Evolutionary conservation across 2,888 invertebrate genomes (phyloP).

Genomic region (Tryphoninae sp.): DNA sequence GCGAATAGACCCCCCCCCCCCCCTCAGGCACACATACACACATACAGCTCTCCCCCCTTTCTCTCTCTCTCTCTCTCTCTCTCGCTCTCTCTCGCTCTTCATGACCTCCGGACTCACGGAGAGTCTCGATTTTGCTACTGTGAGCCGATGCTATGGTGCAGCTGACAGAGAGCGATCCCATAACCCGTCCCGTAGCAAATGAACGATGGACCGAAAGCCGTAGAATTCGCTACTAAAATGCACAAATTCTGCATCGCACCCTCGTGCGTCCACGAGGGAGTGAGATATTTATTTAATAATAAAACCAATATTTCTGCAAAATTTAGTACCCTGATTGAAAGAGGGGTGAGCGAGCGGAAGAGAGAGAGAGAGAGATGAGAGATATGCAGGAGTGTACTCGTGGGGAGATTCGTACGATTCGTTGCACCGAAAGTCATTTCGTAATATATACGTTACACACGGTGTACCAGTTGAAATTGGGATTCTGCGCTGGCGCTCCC

Average conservation of each 20-base stretch:
- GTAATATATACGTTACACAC: slow-evolving; percentile 4
- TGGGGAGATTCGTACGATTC: slow-evolving; percentile 31
- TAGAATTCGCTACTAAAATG: slow-evolving; percentile 12
- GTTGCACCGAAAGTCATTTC: slow-evolving; percentile 23
- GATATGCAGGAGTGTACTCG: slow-evolving; percentile 28
- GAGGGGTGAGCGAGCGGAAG: background rate
- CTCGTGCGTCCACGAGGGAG: background rate
- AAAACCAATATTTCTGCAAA: background rate
- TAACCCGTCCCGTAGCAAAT: slow-evolving; percentile 6
- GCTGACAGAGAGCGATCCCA: slow-evolving; percentile 22
- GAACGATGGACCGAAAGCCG: slow-evolving; percentile 2
- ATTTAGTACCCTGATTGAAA: slow-evolving; percentile 1
- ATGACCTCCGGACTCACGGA: slow-evolving; percentile 20
- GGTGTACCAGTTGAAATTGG: slow-evolving; percentile 20
- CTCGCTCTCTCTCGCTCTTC: slow-evolving; percentile 5
- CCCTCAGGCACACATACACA: background rate
- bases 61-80: background rate
- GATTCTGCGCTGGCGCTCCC: slow-evolving; percentile 10
- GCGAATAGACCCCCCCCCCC: slow-evolving; percentile 43
- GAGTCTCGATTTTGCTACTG: slow-evolving; percentile 29
- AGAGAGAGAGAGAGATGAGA: slow-evolving; percentile 4
- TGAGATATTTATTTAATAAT: slow-evolving; percentile 10
- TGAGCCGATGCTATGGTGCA: slow-evolving; percentile 11
- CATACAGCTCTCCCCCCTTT: background rate
- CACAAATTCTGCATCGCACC: slow-evolving; percentile 4